A percentile compares a stretch with the other conserved stretches of the same genome.
Conservation (phyloP, 2,888 invertebrate species). For the Ceratothoa steindachneri region DNA sequence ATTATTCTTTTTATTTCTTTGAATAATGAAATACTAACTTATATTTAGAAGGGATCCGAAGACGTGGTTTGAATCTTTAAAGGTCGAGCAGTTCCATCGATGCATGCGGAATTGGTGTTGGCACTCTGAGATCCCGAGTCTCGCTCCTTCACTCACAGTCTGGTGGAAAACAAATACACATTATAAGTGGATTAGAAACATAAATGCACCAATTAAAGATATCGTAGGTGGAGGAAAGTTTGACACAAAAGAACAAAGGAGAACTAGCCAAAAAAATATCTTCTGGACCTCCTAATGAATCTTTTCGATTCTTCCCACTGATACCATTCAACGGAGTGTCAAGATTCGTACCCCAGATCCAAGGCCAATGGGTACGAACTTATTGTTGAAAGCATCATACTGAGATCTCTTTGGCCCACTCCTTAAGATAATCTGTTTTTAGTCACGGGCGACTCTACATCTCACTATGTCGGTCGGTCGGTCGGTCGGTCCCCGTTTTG, state of each 20-base stretch:
- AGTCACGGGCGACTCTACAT: too few species aligned
- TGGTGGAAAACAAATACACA: constrained; percentile 55
- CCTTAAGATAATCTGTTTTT: too few species aligned
- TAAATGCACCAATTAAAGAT: background rate
- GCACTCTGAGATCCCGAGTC: constrained; percentile 81
- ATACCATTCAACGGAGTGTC: too few species aligned
- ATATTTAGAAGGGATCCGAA: constrained; percentile 79
- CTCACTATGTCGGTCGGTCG: too few species aligned
- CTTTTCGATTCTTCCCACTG: too few species aligned
- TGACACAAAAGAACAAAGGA: background rate
- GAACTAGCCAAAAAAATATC: background rate
- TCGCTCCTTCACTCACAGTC: constrained; percentile 75
- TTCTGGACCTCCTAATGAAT: too few species aligned
- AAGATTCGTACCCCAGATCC: too few species aligned
- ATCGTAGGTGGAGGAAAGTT: background rate
- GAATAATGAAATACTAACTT: constrained; percentile 69
- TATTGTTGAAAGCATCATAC: too few species aligned
- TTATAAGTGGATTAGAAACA: background rate
- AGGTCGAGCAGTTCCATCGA: constrained; percentile 84
- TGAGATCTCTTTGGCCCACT: too few species aligned
- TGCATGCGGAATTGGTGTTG: constrained; percentile 81
- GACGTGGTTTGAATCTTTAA: constrained; percentile 68
- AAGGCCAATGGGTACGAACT: too few species aligned
- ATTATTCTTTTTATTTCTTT: too few species aligned
- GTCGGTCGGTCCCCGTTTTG: too few species aligned